Percentiles rank a stretch among this genome's conserved stretches.
Evolutionary conservation across 2,888 invertebrate species (phyloP).

Genomic region (Resseliella maxima): DNA sequence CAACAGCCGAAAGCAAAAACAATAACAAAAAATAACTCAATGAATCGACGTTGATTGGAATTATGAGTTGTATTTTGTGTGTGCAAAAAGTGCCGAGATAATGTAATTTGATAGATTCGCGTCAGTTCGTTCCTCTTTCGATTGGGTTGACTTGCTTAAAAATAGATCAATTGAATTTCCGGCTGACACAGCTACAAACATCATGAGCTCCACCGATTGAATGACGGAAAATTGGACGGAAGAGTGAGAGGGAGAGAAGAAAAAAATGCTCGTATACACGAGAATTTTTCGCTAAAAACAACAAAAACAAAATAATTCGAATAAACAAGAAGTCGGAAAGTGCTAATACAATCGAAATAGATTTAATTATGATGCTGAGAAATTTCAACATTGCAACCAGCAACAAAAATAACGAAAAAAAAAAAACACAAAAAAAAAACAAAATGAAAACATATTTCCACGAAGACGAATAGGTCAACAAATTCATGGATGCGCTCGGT

Average conservation of each 20-base stretch:
- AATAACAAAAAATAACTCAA: too few relatives aligned
- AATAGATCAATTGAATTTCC: constrained; percentile 55
- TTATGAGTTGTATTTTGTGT: background rate
- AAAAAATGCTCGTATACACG: background rate
- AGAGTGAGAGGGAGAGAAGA: background rate
- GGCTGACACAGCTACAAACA: background rate
- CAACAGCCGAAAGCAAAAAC: background rate
- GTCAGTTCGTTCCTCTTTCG: constrained; percentile 25
- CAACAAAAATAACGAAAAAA: background rate
- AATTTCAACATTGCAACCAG: background rate
- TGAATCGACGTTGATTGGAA: background rate
- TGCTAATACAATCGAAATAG: background rate
- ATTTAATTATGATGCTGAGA: constrained; percentile 23
- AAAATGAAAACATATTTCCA: constrained; percentile 26
- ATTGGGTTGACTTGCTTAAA: constrained; percentile 47
- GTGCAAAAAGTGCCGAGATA: background rate
- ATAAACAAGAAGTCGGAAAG: background rate
- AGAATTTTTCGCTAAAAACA: background rate
- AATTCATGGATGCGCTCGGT: background rate
- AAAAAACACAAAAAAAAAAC: background rate
- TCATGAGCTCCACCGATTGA: background rate
- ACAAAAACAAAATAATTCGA: background rate
- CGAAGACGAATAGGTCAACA: constrained; percentile 46
- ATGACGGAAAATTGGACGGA: too few relatives aligned
- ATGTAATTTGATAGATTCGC: background rate